Percentiles rank a stretch among this genome's conserved stretches.
Conservation (phyloP, 2,113 vertebrate species). For the Acrocephalus kingi region DNA sequence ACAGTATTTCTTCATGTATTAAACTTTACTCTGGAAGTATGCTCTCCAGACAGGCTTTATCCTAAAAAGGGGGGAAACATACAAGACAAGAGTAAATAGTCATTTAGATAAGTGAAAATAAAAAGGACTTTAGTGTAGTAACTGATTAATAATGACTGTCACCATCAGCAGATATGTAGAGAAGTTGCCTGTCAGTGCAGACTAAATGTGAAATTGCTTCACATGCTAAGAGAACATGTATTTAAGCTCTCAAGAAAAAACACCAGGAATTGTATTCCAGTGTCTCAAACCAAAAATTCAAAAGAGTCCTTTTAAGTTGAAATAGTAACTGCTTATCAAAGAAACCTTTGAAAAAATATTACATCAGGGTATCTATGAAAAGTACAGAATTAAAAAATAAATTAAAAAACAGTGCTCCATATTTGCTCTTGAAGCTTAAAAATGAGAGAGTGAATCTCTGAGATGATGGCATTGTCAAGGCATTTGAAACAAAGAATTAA, state of each 20-base stretch:
- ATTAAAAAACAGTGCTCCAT: not conserved
- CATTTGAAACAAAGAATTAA: not conserved
- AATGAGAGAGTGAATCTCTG: not conserved
- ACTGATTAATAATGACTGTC: not conserved
- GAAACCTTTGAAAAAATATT: not conserved
- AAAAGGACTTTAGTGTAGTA: not conserved
- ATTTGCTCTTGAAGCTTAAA: not conserved
- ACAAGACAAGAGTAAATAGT: not conserved
- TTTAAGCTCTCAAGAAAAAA: not conserved
- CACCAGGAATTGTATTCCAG: not conserved
- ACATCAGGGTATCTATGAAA: accelerated
- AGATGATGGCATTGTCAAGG: not conserved
- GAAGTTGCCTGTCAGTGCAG: not conserved
- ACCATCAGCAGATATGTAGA: accelerated
- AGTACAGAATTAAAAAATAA: not conserved
- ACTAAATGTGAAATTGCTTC: not conserved
- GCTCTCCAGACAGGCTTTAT: not conserved
- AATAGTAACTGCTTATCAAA: not conserved
- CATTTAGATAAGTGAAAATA: not conserved
- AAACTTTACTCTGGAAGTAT: not conserved
- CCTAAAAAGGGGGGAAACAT: not conserved
- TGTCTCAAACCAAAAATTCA: not conserved
- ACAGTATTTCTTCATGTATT: not conserved
- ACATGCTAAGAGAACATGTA: not conserved
- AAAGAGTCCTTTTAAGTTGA: not conserved